Base-by-base conservation (phyloP, 2,797 vertebrate genomes). In the Oreortyx pictus region DNA sequence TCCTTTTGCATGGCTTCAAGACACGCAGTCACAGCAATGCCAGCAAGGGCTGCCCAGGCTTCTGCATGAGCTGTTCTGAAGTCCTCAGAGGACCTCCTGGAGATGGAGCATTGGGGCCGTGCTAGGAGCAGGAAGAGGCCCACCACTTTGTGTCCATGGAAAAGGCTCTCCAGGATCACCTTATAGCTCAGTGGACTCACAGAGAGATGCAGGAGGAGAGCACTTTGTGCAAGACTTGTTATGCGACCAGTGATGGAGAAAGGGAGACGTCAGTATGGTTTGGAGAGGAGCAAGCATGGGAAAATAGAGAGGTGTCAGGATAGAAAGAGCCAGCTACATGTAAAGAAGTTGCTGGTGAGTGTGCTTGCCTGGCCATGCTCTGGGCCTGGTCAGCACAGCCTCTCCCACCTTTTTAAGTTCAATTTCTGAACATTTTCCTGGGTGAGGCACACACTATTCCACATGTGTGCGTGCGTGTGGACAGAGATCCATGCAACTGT, bases 401-500 rank as follows among this genome's bases (percentile, higher is more conserved):
- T 44, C 29, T 65, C 62, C 50, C 79, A 35, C 27, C 23, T 84
- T 56, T 57, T 20, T 19, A 49, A 71, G 24, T 22, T 90, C 24
- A 7, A 15, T 72, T 72, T 86, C 59, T 54, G 70, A 15, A 15
- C 31, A 4, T 52, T 80, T 82, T 67, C 13, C 2, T 25, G 31
- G 31, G 7, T 37, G 15, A 61, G 17, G 12, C 24, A 44, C 25
- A 50, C 33, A 8, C 50, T 11, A 1, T 65, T 39, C 22, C 19
- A 27, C 11, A 7, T 9, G 24, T 7, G 12, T 7, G 6, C 1
- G 2, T 7, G 9, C 1, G 2, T 9, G 9, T 29, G 35, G 11
- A 20, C 8, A 43, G 60, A 57, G 3, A 5, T 23, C 7, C 22
- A 2, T 6, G 14, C n/a, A 86, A 41, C 33, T 37, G 6, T 27